Conservation (phyloP, 2,113 vertebrate species). For the Todiramphus chloris region DNA sequence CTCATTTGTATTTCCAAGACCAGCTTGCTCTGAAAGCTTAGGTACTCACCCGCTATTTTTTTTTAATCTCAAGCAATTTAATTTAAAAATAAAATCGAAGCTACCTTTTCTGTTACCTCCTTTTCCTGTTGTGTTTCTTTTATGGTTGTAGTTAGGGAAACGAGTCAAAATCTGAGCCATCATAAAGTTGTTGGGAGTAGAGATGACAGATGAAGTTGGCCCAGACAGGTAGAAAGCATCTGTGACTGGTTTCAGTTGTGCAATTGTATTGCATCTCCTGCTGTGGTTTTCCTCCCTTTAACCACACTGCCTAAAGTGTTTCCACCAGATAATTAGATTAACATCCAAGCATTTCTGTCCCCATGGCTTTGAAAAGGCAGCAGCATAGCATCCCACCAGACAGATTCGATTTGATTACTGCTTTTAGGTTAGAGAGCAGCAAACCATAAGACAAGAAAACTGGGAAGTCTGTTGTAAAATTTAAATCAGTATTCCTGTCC, state of each 20-base stretch:
- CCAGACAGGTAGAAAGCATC: not conserved
- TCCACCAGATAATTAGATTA: slow-evolving; percentile 50
- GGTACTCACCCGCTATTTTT: not conserved
- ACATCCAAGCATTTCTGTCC: not conserved
- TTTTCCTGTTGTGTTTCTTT: not conserved
- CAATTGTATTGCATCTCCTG: not conserved
- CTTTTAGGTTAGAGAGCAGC: slow-evolving; percentile 28
- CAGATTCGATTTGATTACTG: not conserved
- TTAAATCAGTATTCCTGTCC: not conserved
- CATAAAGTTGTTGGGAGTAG: not conserved
- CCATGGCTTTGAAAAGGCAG: not conserved
- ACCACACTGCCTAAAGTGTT: slow-evolving; percentile 21
- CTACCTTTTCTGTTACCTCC: not conserved
- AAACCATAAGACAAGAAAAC: not conserved
- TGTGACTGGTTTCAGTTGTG: not conserved
- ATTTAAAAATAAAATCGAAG: not conserved
- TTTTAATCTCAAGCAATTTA: not conserved
- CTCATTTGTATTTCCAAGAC: not conserved
- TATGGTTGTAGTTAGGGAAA: not conserved
- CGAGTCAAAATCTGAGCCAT: not conserved
- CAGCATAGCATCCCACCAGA: not conserved
- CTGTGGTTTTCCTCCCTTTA: slow-evolving; percentile 19
- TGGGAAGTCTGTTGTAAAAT: not conserved
- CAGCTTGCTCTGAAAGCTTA: not conserved
- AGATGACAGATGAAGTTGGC: not conserved